Base-by-base conservation (phyloP, 1,140 invertebrate genomes). In the Andricus grossulariae region DNA sequence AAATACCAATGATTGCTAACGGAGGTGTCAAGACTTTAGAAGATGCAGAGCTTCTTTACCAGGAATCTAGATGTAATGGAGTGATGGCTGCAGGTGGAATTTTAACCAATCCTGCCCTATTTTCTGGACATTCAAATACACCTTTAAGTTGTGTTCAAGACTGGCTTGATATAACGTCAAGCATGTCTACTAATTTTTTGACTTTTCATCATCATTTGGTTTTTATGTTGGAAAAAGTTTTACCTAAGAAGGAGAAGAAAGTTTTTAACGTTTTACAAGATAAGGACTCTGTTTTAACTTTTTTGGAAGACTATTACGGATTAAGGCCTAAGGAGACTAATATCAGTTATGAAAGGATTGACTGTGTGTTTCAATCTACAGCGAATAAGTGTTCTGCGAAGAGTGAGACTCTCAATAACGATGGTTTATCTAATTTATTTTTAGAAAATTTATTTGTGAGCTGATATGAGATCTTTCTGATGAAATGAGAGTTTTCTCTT, bases 121-220 rank as follows among this genome's bases (percentile, higher is more conserved):
- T 97, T 91, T 93, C 93, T 75, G 96, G 96, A 21, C 89, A 90
- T 83, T 66, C 60, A 7, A 82, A 71, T 83, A 98, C 97, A 15
- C 95, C 97, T 0, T 55, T 94, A 2, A 90, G 92, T 66, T 98
- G 97, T 92, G 88, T 99, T 11, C 94, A 95, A 91, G 93, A 97
- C 66, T 99, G 98, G 98, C 91, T 99, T 79, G 92, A 95, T 83
- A 94, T 98, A 66, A 90, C 90, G 19, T 77, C 86, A 10, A 87
- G 80, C 60, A 90, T 91, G 84, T 89, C 90, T 19, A 86, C 88
- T 0, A 84, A 83, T 90, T 98, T 97, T 91, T 93, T 95, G 75
- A 95, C 93, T 87, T 97, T 98, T 86, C 98, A 99, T 91, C 97
- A 98, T 88, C 98, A 99, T 92, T 92, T 99, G 72, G 96, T 97